Evolutionary conservation across 2,888 invertebrate genomes (phyloP).

Genomic region (Ernsta delagoae): DNA sequence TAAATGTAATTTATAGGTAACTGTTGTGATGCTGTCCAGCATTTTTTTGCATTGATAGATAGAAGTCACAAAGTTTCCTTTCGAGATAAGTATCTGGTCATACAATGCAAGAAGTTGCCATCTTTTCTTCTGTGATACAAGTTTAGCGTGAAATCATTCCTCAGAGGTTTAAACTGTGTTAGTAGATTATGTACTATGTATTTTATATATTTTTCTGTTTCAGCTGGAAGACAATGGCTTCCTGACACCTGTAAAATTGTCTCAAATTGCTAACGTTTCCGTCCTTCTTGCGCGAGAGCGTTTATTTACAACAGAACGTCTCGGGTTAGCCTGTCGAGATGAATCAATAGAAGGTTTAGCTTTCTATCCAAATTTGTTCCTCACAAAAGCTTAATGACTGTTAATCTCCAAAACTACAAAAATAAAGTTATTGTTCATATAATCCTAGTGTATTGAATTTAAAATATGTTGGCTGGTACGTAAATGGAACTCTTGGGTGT

Average conservation of each 20-base stretch:
- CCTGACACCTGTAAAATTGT: slow-evolving; percentile 94
- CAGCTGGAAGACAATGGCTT: slow-evolving; percentile 88
- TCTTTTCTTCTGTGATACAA: too few relatives aligned
- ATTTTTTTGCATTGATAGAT: too few relatives aligned
- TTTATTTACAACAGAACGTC: slow-evolving; percentile 93
- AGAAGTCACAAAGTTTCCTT: too few relatives aligned
- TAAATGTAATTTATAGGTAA: too few relatives aligned
- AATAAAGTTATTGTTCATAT: slow-evolving; percentile 1
- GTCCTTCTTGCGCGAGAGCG: slow-evolving; percentile 96
- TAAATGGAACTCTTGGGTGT: too few relatives aligned
- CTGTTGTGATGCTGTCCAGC: too few relatives aligned
- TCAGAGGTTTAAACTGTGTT: too few relatives aligned
- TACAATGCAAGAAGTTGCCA: too few relatives aligned
- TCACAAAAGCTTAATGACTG: slow-evolving; percentile 67
- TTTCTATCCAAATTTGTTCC: slow-evolving; percentile 96
- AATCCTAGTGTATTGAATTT: not conserved
- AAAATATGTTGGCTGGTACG: too few relatives aligned
- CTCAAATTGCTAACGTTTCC: slow-evolving; percentile 93
- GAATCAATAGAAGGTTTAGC: slow-evolving; percentile 97
- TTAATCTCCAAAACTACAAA: slow-evolving; percentile 4
- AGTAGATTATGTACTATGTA: too few relatives aligned
- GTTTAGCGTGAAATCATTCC: too few relatives aligned
- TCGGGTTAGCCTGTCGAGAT: slow-evolving; percentile 95
- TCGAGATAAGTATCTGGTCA: too few relatives aligned
- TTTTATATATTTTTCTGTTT: slow-evolving; percentile 44